A percentile compares a stretch with the other conserved stretches of the same genome.
These are phyloP conservation scores for Achlya flavicornis DNA, from an alignment of 2,888 invertebrate species.

Conservation along the genomic window DNA sequence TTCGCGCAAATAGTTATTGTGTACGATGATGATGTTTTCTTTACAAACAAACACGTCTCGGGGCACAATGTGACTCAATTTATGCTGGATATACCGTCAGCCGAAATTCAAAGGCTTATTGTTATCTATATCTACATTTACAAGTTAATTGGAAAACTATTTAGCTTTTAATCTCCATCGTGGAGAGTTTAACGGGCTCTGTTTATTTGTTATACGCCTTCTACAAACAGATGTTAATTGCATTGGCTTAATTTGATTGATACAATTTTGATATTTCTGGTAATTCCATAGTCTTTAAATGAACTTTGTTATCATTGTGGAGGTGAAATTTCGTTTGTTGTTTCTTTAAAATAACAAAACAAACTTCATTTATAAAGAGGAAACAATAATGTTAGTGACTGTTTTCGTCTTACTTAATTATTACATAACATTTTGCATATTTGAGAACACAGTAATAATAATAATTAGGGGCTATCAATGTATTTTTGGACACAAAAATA, in stretches of 20 bases:
- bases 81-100: conserved; percentile 29
- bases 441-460: no score
- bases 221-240: conserved; percentile 43
- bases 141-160: conserved; percentile 59
- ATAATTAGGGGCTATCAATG: no score
- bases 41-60: conserved; percentile 34
- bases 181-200: conserved; percentile 35
- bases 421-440: no score
- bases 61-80: conserved; percentile 45
- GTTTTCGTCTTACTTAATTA: neutral
- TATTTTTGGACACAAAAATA: no score
- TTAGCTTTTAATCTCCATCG: conserved; percentile 40
- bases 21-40: conserved; percentile 39
- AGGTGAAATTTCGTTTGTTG: neutral
- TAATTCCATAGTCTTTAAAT: conserved; percentile 8
- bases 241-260: conserved; percentile 33
- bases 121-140: conserved; percentile 35
- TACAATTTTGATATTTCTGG: conserved; percentile 31
- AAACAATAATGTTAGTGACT: neutral
- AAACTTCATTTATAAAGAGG: neutral
- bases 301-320: neutral
- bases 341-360: neutral
- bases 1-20: conserved; percentile 36
- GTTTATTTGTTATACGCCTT: conserved; percentile 40
- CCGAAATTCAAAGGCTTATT: conserved; percentile 40